These are phyloP conservation scores for Polyploca ridens DNA, from an alignment of 2,888 invertebrate species.

Conservation along the genomic window DNA sequence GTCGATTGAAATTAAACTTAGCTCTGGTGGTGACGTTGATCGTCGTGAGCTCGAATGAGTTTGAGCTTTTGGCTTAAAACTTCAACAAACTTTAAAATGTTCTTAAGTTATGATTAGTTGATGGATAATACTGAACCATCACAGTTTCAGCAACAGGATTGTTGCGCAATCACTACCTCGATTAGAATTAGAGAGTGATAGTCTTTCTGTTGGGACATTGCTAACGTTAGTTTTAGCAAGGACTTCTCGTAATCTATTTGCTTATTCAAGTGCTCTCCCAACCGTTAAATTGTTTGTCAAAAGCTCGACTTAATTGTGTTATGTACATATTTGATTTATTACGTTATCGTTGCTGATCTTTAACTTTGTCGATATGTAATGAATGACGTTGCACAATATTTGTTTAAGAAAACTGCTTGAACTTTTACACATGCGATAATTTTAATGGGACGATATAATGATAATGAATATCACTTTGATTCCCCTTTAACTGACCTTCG, in stretches of 20 bases:
- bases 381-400: background rate
- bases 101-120: background rate
- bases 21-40: too few relatives aligned
- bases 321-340: background rate
- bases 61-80: too few relatives aligned
- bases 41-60: too few relatives aligned
- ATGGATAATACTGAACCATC: background rate
- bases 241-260: background rate
- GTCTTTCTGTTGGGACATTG: background rate
- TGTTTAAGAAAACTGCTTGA: background rate
- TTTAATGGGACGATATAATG: too few relatives aligned
- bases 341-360: background rate
- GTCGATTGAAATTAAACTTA: too few relatives aligned
- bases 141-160: background rate
- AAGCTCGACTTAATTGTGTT: background rate
- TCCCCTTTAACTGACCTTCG: background rate
- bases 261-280: background rate
- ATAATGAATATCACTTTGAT: background rate
- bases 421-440: too few relatives aligned
- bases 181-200: background rate
- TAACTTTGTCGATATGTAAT: background rate
- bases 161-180: too few relatives aligned
- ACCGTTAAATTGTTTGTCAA: background rate
- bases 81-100: too few relatives aligned
- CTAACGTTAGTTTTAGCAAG: background rate